phyloP scores from a whole-genome alignment of 1,140 invertebrate species.

The Lepidurus apus region DNA sequence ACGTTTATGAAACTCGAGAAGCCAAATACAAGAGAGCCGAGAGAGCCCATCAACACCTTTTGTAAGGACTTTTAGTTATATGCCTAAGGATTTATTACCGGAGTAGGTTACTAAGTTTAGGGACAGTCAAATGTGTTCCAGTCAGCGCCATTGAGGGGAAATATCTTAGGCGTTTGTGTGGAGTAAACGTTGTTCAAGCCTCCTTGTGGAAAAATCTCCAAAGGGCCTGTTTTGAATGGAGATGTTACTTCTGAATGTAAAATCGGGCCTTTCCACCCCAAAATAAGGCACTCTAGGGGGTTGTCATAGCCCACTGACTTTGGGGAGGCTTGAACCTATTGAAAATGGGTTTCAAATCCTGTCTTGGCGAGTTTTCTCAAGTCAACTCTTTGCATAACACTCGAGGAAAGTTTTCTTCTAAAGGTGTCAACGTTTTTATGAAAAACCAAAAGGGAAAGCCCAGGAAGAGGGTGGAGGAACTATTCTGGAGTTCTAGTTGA shows the following conservation, averaged over 20 bases:
- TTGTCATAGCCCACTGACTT: conserved; percentile 14
- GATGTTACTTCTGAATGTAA: background rate
- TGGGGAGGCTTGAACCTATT: background rate
- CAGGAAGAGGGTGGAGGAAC: background rate
- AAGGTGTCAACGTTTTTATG: background rate
- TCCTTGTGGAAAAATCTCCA: background rate
- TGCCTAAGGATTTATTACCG: background rate
- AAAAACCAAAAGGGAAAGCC: background rate
- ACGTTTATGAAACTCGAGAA: conserved; percentile 12
- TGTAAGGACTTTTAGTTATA: background rate
- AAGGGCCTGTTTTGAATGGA: background rate
- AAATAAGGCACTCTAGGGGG: background rate
- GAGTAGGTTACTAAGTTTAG: background rate
- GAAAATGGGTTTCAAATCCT: background rate
- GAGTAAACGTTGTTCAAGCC: background rate
- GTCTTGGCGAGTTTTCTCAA: background rate
- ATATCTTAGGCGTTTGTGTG: conserved; percentile 4
- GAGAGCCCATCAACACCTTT: conserved; percentile 15
- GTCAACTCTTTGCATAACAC: conserved; percentile 8
- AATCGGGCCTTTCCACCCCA: background rate
- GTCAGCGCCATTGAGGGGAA: background rate
- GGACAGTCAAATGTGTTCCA: background rate
- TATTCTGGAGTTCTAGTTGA: background rate
- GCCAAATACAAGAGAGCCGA: background rate
- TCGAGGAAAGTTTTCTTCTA: background rate